Evolutionary conservation across 2,113 vertebrate species (phyloP).

Genomic region (Cygnus buccinator): DNA sequence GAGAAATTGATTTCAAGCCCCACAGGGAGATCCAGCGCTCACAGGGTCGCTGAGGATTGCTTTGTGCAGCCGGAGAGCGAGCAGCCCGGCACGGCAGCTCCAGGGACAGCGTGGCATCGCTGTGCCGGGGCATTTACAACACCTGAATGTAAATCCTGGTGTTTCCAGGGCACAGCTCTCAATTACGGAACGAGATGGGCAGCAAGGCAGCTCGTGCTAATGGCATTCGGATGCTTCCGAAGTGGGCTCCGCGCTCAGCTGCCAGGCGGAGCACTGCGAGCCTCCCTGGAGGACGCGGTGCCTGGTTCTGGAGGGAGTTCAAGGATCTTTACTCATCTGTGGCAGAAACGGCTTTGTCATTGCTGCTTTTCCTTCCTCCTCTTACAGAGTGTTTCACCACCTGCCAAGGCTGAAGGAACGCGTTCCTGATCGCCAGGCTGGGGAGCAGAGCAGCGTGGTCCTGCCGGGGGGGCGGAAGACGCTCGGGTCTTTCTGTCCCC

Average conservation of each 20-base stretch:
- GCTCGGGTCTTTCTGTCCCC: background rate
- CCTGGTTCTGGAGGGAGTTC: background rate
- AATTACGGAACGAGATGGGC: accelerated
- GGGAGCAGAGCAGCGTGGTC: background rate
- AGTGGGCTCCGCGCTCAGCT: background rate
- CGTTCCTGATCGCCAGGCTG: background rate
- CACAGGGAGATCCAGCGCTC: background rate
- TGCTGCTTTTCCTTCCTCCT: background rate
- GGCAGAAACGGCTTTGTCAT: background rate
- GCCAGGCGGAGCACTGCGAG: background rate
- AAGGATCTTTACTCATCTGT: background rate
- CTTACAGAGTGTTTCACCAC: background rate
- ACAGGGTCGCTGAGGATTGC: background rate
- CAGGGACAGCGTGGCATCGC: background rate
- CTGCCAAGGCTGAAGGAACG: background rate
- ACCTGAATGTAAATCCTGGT: background rate
- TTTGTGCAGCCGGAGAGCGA: background rate
- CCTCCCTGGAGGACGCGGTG: background rate
- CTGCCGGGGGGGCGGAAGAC: background rate
- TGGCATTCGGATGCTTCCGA: accelerated
- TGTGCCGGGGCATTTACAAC: background rate
- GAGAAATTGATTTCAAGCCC: background rate
- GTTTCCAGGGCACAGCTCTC: background rate
- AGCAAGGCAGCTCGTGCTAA: background rate
- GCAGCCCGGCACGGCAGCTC: background rate